These are phyloP conservation scores for Procambarus clarkii DNA, from an alignment of 1,140 invertebrate species.

Conservation along the genomic window DNA sequence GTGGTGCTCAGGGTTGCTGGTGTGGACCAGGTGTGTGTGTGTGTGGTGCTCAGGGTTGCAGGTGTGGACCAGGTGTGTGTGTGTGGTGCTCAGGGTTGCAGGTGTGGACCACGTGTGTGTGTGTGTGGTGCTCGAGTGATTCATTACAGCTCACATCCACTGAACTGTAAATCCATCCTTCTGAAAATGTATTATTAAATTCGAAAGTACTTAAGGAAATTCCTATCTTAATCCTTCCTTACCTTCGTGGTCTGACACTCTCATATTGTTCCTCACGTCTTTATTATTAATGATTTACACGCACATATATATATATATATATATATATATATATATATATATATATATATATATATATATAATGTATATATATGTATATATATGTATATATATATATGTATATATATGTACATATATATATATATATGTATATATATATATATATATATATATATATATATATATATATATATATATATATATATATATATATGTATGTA, in stretches of 20 bases:
- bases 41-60: too few relatives aligned
- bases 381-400: conserved; percentile 12
- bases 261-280: background rate
- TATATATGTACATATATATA: conserved; percentile 30
- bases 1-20: too few relatives aligned
- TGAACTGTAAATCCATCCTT: too few relatives aligned
- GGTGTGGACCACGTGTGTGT: background rate
- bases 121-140: background rate
- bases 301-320: background rate
- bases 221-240: too few relatives aligned
- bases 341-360: background rate
- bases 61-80: too few relatives aligned
- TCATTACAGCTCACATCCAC: background rate
- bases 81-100: too few relatives aligned
- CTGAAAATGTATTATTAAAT: too few relatives aligned
- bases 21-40: too few relatives aligned
- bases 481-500: conserved; percentile 14
- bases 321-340: conserved; percentile 26
- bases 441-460: too few relatives aligned
- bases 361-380: too few relatives aligned
- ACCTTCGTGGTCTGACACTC: too few relatives aligned
- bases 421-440: background rate
- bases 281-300: background rate
- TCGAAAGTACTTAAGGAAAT: too few relatives aligned
- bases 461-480: background rate